Conservation (phyloP, 2,113 vertebrate species). For the Pelmatolapia mariae region DNA sequence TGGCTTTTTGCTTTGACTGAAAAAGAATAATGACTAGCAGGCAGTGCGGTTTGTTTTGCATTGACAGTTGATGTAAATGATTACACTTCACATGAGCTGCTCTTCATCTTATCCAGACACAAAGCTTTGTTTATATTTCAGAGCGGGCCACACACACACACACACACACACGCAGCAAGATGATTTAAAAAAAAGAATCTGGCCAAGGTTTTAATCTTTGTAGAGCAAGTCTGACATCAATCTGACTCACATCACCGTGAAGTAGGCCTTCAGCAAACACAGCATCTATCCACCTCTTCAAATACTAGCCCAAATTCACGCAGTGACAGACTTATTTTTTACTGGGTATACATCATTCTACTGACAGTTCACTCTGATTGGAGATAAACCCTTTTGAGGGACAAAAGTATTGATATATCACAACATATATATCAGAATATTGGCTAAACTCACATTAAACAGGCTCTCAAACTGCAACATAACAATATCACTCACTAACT, state of each 20-base stretch:
- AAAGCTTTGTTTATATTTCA: conserved; percentile 3
- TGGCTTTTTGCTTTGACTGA: neutral
- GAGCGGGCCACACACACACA: neutral
- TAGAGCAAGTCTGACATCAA: conserved; percentile 17
- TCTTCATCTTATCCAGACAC: neutral
- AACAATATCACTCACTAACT: neutral
- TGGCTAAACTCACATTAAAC: neutral
- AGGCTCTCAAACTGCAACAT: neutral
- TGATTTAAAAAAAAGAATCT: neutral
- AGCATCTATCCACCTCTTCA: neutral
- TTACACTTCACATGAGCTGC: neutral
- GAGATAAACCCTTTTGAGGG: neutral
- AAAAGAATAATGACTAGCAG: neutral
- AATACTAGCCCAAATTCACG: neutral
- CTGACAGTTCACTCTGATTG: neutral
- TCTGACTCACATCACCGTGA: conserved; percentile 16
- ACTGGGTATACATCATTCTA: neutral
- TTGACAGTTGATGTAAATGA: neutral
- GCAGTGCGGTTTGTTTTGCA: neutral
- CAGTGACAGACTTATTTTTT: neutral
- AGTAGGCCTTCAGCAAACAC: neutral
- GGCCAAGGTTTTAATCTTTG: neutral
- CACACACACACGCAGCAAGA: neutral
- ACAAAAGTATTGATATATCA: neutral
- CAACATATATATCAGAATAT: neutral